A percentile compares a stretch with the other conserved stretches of the same genome.
Evolutionary conservation across 2,888 invertebrate species (phyloP).

Genomic region (Tubulanus polymorphus): DNA sequence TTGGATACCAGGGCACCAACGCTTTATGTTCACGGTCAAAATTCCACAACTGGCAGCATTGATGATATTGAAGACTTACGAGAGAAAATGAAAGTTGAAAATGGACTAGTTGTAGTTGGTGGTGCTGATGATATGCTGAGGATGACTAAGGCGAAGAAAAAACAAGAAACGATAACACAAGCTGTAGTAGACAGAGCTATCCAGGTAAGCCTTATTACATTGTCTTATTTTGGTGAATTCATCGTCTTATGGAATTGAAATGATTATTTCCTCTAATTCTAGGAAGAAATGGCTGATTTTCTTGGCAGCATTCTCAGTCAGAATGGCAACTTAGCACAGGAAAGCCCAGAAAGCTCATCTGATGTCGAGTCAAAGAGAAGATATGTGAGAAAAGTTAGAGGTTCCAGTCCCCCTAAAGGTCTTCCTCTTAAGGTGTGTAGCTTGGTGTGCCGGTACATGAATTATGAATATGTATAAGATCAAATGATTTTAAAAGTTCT

Average conservation of each 20-base stretch:
- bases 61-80: conserved; percentile 75
- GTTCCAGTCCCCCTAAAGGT: too few relatives aligned
- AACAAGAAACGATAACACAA: conserved; percentile 73
- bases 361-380: conserved; percentile 25
- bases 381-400: conserved; percentile 10
- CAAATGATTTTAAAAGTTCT: too few relatives aligned
- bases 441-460: too few relatives aligned
- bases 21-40: conserved; percentile 75
- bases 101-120: conserved; percentile 72
- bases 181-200: conserved; percentile 74
- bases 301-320: conserved; percentile 49
- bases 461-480: too few relatives aligned
- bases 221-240: too few relatives aligned
- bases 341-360: conserved; percentile 22
- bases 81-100: conserved; percentile 72
- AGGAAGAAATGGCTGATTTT: conserved; percentile 53
- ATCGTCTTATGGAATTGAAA: not conserved
- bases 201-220: too few relatives aligned
- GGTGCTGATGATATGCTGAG: conserved; percentile 73
- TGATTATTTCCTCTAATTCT: conserved; percentile 24
- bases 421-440: too few relatives aligned
- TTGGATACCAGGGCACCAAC: conserved; percentile 70
- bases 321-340: conserved; percentile 20
- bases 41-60: conserved; percentile 61
- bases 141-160: conserved; percentile 67